Evolutionary conservation across 2,113 vertebrate genomes (phyloP).

Genomic region (Embiotoca jacksoni): DNA sequence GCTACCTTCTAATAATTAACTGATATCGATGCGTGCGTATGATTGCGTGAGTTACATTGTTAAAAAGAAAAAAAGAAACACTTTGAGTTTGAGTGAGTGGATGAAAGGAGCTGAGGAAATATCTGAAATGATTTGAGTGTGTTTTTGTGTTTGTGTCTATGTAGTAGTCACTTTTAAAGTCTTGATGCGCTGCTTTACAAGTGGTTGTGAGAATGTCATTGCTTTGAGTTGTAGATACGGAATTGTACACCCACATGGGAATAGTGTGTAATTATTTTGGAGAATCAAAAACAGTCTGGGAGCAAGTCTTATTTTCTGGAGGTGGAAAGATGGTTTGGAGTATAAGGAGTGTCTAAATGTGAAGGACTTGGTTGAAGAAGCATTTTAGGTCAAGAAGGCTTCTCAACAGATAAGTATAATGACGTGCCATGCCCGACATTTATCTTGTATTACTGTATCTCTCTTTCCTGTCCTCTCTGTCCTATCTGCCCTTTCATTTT

Average conservation of each 20-base stretch:
- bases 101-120: conserved; percentile 30
- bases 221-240: conserved; percentile 35
- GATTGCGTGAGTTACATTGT: conserved; percentile 4
- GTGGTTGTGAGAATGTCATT: conserved; percentile 6
- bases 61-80: background rate
- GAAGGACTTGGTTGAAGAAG: conserved; percentile 19
- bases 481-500: background rate
- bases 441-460: background rate
- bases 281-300: conserved; percentile 5
- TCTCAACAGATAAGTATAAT: conserved; percentile 10
- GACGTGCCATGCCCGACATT: background rate
- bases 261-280: conserved; percentile 24
- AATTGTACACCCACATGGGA: background rate
- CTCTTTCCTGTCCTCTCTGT: background rate
- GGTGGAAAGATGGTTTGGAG: background rate
- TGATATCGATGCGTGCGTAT: conserved; percentile 26
- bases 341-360: background rate
- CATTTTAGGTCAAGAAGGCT: conserved; percentile 7
- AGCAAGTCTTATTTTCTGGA: background rate
- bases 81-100: conserved; percentile 13
- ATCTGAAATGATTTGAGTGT: conserved; percentile 28
- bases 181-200: conserved; percentile 4
- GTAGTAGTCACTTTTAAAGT: conserved; percentile 4
- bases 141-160: conserved; percentile 4
- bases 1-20: conserved; percentile 45